Evolutionary conservation across 2,888 invertebrate species (phyloP).

Genomic region (Ormyrus labotus): DNA sequence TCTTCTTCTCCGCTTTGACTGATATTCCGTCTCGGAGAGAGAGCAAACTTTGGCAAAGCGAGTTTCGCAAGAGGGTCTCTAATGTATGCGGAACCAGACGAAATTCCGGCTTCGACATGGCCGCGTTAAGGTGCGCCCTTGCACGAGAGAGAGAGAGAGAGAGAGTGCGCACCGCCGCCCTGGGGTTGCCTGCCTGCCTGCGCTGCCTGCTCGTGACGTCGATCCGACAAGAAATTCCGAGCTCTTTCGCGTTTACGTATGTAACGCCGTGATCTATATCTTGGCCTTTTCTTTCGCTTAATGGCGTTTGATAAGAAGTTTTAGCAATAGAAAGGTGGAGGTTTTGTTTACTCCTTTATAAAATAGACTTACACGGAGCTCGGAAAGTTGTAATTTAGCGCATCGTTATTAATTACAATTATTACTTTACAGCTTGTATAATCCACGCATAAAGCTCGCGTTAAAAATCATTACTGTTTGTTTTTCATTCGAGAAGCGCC

Average conservation of each 20-base stretch:
- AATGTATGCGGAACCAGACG: conserved; percentile 74
- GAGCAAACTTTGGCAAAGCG: conserved; percentile 67
- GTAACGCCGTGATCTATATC: neutral
- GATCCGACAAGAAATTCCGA: conserved; percentile 61
- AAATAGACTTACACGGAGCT: no score
- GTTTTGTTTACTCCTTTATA: no score
- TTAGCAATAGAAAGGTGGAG: no score
- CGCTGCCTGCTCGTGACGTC: conserved; percentile 57
- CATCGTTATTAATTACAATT: no score
- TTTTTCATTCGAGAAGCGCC: conserved; percentile 11
- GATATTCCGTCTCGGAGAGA: conserved; percentile 52
- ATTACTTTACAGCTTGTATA: no score
- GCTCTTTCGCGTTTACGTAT: conserved; percentile 1
- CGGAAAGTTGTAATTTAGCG: no score
- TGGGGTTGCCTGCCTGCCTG: conserved; percentile 29
- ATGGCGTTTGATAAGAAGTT: no score
- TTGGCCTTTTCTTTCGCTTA: neutral
- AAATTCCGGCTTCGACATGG: conserved; percentile 72
- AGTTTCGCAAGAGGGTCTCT: conserved; percentile 60
- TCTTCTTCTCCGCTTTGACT: conserved; percentile 62
- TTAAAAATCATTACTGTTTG: conserved; percentile 26
- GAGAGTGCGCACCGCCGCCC: conserved; percentile 32
- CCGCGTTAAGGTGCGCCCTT: conserved; percentile 31
- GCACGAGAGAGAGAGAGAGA: conserved; percentile 17
- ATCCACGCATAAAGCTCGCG: no score